Evolutionary conservation across 2,888 invertebrate species (phyloP).

Genomic region (Cacoxenus indagator): DNA sequence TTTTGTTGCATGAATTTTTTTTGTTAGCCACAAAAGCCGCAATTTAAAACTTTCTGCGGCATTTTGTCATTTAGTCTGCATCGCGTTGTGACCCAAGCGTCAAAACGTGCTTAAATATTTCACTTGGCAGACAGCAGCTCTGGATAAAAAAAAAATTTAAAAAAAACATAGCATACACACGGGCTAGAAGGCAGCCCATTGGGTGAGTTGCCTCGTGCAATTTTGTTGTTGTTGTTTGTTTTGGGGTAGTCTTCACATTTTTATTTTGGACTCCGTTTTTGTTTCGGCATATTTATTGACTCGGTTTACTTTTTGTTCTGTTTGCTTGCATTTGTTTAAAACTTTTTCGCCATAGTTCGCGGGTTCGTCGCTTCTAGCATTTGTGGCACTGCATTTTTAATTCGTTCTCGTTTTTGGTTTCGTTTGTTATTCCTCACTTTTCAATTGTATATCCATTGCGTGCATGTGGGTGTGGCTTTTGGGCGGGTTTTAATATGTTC

Average conservation of each 20-base stretch:
- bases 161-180: slow-evolving; percentile 3
- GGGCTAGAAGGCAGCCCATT: neutral
- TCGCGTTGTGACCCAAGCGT: neutral
- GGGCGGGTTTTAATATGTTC: slow-evolving; percentile 1
- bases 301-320: neutral
- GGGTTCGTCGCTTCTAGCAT: slow-evolving; percentile 7
- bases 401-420: slow-evolving; percentile 25
- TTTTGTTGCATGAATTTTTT: neutral
- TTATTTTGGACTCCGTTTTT: neutral
- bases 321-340: neutral
- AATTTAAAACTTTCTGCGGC: slow-evolving; percentile 62
- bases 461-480: neutral
- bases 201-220: neutral
- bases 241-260: neutral
- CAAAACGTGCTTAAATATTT: slow-evolving; percentile 50
- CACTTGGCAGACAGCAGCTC: slow-evolving; percentile 49
- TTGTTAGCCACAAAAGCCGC: slow-evolving; percentile 55
- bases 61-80: slow-evolving; percentile 53
- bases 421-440: slow-evolving; percentile 31
- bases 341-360: neutral
- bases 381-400: slow-evolving; percentile 47
- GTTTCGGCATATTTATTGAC: neutral
- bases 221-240: neutral
- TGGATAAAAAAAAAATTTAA: neutral
- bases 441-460: slow-evolving; percentile 29